These are phyloP conservation scores for Capromys pilorides DNA, from an alignment of 2,797 vertebrate genomes.

Conservation along the genomic window DNA sequence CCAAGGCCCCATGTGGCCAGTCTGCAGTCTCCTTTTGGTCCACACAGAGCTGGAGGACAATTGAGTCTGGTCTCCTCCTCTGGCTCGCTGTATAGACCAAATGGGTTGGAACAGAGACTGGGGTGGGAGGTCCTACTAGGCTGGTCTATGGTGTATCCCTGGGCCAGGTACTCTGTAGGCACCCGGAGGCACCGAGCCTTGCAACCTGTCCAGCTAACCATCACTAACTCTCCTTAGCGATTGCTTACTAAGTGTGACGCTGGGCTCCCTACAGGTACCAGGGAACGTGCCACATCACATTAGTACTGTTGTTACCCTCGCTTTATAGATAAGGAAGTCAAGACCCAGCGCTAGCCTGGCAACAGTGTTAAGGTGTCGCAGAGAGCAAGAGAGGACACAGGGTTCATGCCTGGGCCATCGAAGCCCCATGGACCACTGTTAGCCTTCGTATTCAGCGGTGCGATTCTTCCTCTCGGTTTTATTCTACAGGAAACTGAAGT, in stretches of 20 bases:
- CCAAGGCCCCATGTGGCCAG: neutral
- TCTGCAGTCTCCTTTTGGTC: neutral
- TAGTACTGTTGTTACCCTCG: neutral
- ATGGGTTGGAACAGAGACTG: neutral
- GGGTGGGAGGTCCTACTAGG: neutral
- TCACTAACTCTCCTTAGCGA: neutral
- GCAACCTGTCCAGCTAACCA: neutral
- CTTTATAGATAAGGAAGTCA: neutral
- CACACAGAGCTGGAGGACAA: neutral
- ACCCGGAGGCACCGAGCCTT: neutral
- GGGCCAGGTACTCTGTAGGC: neutral
- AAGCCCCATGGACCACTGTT: neutral
- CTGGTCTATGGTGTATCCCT: neutral
- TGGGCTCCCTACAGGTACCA: neutral
- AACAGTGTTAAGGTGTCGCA: neutral
- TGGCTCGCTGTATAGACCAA: neutral
- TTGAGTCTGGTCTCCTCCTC: neutral
- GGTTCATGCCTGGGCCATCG: neutral
- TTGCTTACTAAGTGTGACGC: neutral
- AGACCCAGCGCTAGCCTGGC: neutral
- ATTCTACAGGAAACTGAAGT: neutral
- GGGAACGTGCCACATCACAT: neutral
- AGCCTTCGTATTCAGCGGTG: neutral
- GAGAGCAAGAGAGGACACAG: neutral
- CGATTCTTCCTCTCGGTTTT: neutral